These are phyloP conservation scores for Perca flavescens DNA, from an alignment of 2,113 vertebrate genomes.

Conservation along the genomic window DNA sequence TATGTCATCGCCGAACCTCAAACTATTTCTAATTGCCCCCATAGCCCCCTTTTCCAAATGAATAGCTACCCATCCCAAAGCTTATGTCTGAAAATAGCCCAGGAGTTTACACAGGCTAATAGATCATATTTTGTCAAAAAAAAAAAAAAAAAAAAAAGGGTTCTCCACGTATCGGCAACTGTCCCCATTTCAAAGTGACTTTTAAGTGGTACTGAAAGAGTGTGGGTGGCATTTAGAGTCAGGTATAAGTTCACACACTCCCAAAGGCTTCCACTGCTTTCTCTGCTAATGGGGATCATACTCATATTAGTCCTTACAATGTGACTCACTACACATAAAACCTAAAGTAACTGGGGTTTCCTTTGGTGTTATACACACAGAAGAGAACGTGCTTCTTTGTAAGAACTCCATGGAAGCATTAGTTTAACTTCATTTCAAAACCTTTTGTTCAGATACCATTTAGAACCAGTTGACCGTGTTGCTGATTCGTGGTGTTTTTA, in stretches of 20 bases:
- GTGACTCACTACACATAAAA: constrained; percentile 56
- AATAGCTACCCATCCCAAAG: constrained; percentile 78
- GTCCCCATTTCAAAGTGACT: constrained; percentile 72
- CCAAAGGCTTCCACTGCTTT: constrained; percentile 59
- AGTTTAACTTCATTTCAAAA: not conserved
- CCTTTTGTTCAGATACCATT: not conserved
- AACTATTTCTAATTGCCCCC: constrained; percentile 83
- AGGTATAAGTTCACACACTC: constrained; percentile 72
- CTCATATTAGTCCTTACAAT: constrained; percentile 65
- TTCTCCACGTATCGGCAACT: constrained; percentile 49
- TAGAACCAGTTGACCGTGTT: not conserved
- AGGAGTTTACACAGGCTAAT: constrained; percentile 71
- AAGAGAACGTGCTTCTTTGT: not conserved
- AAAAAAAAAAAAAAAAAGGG: constrained; percentile 37
- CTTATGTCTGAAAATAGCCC: constrained; percentile 82
- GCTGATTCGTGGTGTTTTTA: not conserved
- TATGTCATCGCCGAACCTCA: constrained; percentile 83
- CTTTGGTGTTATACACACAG: constrained; percentile 29
- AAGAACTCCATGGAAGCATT: not conserved
- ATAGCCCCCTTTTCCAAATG: constrained; percentile 80
- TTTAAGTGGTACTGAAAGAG: constrained; percentile 69
- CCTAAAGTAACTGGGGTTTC: constrained; percentile 20
- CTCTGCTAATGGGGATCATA: constrained; percentile 53
- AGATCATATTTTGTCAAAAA: constrained; percentile 64
- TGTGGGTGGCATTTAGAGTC: constrained; percentile 73